A percentile compares a stretch with the other conserved stretches of the same genome.
Evolutionary conservation across 1,140 invertebrate genomes (phyloP).

Genomic region (Leptinotarsa undecemlineata): DNA sequence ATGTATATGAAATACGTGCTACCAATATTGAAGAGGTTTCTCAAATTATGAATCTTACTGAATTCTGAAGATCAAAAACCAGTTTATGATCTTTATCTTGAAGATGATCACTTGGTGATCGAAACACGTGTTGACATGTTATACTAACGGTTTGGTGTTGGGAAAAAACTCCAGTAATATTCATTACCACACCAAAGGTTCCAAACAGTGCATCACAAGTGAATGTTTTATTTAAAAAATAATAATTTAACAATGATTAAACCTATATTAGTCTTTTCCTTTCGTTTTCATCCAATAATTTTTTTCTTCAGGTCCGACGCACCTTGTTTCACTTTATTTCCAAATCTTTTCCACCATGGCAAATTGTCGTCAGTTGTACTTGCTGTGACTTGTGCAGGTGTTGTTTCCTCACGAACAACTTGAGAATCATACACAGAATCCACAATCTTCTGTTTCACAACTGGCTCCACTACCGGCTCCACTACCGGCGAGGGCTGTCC

Average conservation of each 20-base stretch:
- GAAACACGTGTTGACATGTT: no score
- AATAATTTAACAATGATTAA: neutral
- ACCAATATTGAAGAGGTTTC: no score
- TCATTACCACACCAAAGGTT: no score
- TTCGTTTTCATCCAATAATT: conserved; percentile 28
- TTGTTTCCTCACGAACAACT: neutral
- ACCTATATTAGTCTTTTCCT: neutral
- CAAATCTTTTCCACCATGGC: conserved; percentile 34
- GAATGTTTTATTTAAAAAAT: conserved; percentile 12
- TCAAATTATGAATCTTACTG: no score
- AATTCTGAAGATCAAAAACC: no score
- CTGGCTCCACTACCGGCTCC: neutral
- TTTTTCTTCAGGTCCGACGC: conserved; percentile 31
- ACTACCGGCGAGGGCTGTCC: neutral
- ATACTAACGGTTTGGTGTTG: no score
- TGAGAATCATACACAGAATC: no score
- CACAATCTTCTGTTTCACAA: neutral
- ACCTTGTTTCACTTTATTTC: conserved; percentile 35
- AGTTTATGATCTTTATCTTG: no score
- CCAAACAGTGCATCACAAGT: neutral
- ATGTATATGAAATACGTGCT: no score
- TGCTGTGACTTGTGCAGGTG: neutral
- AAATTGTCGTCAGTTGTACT: neutral
- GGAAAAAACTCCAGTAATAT: no score
- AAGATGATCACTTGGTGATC: no score